Conservation (phyloP, 2,113 vertebrate genomes). For the Heptranchias perlo region DNA sequence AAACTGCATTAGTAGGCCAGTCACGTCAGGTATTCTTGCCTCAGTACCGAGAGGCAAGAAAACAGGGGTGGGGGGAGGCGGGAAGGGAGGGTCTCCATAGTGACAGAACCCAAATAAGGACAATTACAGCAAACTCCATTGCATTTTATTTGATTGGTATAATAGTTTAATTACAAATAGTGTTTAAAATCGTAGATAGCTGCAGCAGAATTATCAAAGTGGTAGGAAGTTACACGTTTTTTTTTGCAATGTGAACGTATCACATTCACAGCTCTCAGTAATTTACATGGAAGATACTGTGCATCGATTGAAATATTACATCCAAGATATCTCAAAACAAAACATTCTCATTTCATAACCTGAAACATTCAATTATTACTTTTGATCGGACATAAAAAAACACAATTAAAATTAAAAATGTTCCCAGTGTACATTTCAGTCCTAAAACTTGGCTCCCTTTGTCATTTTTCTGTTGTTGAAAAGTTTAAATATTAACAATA, state of each 20-base stretch:
- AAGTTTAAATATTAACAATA: conserved; percentile 15
- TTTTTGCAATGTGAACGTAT: conserved; percentile 29
- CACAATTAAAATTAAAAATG: conserved; percentile 22
- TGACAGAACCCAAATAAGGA: not conserved
- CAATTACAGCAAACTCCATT: conserved; percentile 3
- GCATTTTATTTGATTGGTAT: conserved; percentile 30
- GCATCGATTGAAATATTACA: conserved; percentile 10
- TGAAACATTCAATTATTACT: conserved; percentile 34
- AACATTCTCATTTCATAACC: conserved; percentile 22
- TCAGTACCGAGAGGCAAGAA: not conserved
- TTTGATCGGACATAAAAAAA: conserved; percentile 4
- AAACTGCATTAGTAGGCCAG: not conserved
- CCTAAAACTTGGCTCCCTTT: conserved; percentile 2
- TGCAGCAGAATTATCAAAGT: conserved; percentile 32
- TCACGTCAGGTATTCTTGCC: not conserved
- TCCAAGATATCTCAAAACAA: conserved; percentile 27
- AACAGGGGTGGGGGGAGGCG: not conserved
- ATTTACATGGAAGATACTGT: conserved; percentile 30
- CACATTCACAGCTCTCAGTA: conserved; percentile 18
- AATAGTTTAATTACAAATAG: conserved; percentile 33
- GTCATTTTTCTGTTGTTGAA: not conserved
- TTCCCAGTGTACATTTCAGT: conserved; percentile 14
- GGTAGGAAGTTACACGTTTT: not conserved
- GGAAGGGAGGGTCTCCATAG: not conserved
- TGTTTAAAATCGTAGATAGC: conserved; percentile 27